Percentiles rank a stretch among this genome's conserved stretches.
phyloP scores from a whole-genome alignment of 2,797 vertebrate genomes.

The Picus viridis region DNA sequence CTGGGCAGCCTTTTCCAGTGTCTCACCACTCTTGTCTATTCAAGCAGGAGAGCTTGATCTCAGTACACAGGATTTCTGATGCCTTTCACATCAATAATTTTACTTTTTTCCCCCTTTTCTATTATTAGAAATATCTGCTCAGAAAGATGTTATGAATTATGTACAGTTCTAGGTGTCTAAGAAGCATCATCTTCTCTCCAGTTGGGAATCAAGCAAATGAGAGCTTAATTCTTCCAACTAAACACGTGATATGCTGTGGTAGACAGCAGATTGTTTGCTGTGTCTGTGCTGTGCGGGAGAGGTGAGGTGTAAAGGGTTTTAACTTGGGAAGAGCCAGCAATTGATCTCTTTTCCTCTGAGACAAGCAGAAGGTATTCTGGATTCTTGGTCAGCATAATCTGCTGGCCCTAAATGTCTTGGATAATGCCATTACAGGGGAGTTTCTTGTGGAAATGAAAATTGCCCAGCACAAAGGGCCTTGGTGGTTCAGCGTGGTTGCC shows the following conservation, averaged over 20 bases:
- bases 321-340: background rate
- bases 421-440: background rate
- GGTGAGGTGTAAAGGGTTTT: background rate
- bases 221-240: background rate
- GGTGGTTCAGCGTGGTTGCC: background rate
- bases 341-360: background rate
- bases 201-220: background rate
- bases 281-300: background rate
- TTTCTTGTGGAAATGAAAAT: background rate
- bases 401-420: background rate
- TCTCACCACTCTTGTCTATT: too few species aligned
- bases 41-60: background rate
- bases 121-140: background rate
- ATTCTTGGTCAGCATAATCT: background rate
- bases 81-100: background rate
- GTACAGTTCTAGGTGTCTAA: background rate
- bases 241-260: too few species aligned
- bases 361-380: background rate
- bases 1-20: too few species aligned
- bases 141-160: background rate
- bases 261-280: background rate
- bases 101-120: background rate
- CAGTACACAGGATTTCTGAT: too few species aligned
- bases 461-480: background rate
- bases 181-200: background rate